Evolutionary conservation across 2,888 invertebrate genomes (phyloP).

Genomic region (Acronicta alni): DNA sequence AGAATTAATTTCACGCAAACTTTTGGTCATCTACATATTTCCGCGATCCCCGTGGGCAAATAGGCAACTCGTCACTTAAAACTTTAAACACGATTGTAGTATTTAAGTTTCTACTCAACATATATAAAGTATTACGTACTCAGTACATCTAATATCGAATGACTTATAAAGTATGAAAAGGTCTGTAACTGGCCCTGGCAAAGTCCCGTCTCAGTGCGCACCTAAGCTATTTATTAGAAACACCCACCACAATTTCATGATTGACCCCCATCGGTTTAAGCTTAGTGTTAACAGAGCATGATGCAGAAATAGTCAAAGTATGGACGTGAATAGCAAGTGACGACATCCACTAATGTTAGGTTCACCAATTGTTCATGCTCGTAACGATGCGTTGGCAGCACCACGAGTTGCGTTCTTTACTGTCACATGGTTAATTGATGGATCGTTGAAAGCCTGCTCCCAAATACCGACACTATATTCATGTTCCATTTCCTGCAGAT

Average conservation of each 20-base stretch:
- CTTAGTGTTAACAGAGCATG: background rate
- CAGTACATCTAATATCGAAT: background rate
- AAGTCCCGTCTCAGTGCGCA: too few species aligned
- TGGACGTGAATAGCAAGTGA: slow-evolving; percentile 18
- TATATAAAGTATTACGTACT: background rate
- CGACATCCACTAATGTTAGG: slow-evolving; percentile 19
- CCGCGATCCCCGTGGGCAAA: slow-evolving; percentile 22
- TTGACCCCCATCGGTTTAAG: too few species aligned
- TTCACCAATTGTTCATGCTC: slow-evolving; percentile 15
- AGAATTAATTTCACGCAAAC: slow-evolving; percentile 14
- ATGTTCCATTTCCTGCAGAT: slow-evolving; percentile 18
- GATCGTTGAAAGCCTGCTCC: slow-evolving; percentile 59
- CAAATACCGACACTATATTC: slow-evolving; percentile 48
- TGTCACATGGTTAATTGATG: slow-evolving; percentile 44
- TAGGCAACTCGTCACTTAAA: slow-evolving; percentile 22
- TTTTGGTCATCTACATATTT: slow-evolving; percentile 23
- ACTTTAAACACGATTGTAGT: background rate
- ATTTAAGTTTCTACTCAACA: too few species aligned
- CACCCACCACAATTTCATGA: too few species aligned
- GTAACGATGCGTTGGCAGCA: slow-evolving; percentile 32
- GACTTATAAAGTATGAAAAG: background rate
- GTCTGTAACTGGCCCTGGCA: background rate
- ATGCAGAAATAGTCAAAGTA: slow-evolving; percentile 15
- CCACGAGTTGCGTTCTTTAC: slow-evolving; percentile 18
- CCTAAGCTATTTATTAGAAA: background rate